These are phyloP conservation scores for Forpus xanthops DNA, from an alignment of 2,797 vertebrate species.

Conservation along the genomic window DNA sequence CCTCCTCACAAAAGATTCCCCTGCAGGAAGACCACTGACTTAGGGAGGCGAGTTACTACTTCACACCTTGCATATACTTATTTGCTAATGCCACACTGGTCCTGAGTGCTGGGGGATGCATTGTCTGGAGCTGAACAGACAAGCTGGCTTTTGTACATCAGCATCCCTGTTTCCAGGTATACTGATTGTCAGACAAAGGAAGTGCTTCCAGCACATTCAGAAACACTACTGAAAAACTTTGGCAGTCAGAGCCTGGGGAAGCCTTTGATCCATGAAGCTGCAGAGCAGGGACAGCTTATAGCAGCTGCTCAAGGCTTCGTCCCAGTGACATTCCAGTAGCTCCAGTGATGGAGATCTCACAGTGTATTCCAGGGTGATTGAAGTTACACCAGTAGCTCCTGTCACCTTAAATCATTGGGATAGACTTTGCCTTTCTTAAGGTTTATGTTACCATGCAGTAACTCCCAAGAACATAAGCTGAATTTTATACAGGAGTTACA, in stretches of 20 bases:
- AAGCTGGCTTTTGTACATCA: background rate
- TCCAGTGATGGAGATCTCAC: background rate
- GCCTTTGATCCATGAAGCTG: background rate
- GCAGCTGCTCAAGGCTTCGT: background rate
- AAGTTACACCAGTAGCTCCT: accelerated
- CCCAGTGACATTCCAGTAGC: background rate
- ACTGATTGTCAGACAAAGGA: background rate
- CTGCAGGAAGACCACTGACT: background rate
- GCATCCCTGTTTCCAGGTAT: background rate
- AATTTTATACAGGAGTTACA: background rate
- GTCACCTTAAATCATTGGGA: background rate
- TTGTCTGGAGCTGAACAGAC: background rate
- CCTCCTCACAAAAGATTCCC: background rate
- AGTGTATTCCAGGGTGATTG: accelerated
- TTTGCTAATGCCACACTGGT: background rate
- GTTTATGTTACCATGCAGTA: background rate
- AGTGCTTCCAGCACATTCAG: background rate
- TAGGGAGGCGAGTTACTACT: background rate
- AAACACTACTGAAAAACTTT: background rate
- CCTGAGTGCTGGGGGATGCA: background rate
- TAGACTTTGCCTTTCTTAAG: background rate
- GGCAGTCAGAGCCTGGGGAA: background rate
- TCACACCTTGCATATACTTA: background rate
- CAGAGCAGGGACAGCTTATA: background rate
- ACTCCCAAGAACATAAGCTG: background rate